Conservation (phyloP, 2,888 invertebrate species). For the Rhynchonema sp. region DNA sequence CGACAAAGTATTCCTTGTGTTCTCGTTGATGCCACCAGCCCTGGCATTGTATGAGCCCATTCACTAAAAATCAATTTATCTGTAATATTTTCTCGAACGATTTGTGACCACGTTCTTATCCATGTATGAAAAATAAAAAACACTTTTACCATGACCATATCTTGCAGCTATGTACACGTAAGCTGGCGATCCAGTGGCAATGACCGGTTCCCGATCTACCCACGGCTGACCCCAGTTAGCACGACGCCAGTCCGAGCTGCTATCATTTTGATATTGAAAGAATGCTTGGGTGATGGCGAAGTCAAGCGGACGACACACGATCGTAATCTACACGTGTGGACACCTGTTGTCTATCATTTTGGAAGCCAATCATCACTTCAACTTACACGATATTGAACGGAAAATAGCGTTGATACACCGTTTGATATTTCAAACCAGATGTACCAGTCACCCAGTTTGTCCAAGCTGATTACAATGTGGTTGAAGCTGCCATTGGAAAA, state of each 20-base stretch:
- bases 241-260: not conserved
- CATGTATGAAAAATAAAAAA: no score
- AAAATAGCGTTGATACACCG: not conserved
- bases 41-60: not conserved
- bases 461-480: not conserved
- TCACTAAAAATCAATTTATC: not conserved
- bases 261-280: not conserved
- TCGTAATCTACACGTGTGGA: not conserved
- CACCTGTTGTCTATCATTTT: not conserved
- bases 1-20: not conserved
- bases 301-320: not conserved
- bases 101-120: not conserved
- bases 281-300: not conserved
- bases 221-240: not conserved
- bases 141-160: not conserved
- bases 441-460: not conserved
- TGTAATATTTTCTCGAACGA: no score
- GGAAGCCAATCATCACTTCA: not conserved
- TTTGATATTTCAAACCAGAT: not conserved
- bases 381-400: not conserved
- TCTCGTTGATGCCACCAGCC: not conserved
- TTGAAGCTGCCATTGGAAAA: not conserved
- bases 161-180: not conserved
- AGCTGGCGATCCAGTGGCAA: not conserved
- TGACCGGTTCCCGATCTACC: not conserved